These are phyloP conservation scores for Leptinotarsa haldemani DNA, from an alignment of 2,888 invertebrate species.

Conservation along the genomic window DNA sequence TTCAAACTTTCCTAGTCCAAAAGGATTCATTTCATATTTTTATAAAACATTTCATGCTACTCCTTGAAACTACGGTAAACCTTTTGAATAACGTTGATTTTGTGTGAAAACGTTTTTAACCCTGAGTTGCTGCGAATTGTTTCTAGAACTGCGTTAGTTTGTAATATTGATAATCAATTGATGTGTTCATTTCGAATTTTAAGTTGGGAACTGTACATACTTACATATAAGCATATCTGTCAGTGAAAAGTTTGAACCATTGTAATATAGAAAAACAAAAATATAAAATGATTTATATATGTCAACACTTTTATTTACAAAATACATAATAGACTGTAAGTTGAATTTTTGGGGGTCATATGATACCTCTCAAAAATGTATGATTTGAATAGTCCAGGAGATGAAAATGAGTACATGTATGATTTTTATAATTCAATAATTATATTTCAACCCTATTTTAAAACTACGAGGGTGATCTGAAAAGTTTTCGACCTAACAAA, in stretches of 20 bases:
- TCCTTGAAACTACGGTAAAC: too few species aligned
- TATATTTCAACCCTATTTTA: too few species aligned
- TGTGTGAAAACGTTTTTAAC: neutral
- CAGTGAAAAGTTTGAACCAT: neutral
- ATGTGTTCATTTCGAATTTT: slow-evolving; percentile 12
- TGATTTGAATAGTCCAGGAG: too few species aligned
- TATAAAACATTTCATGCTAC: too few species aligned
- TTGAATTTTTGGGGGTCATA: too few species aligned
- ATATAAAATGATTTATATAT: neutral
- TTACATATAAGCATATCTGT: slow-evolving; percentile 11
- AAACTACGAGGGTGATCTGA: too few species aligned
- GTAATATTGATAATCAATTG: neutral
- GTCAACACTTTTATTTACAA: neutral
- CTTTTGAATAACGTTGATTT: neutral
- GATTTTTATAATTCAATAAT: too few species aligned
- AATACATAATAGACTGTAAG: neutral
- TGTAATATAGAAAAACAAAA: slow-evolving; percentile 8
- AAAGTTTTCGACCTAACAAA: too few species aligned
- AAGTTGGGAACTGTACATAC: slow-evolving; percentile 7
- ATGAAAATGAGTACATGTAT: too few species aligned
- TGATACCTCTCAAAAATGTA: too few species aligned
- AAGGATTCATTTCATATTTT: too few species aligned
- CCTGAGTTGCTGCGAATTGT: neutral
- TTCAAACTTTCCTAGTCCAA: too few species aligned
- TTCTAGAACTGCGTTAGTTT: neutral